Evolutionary conservation across 2,797 vertebrate genomes (phyloP).

Genomic region (Sparidentex hasta): DNA sequence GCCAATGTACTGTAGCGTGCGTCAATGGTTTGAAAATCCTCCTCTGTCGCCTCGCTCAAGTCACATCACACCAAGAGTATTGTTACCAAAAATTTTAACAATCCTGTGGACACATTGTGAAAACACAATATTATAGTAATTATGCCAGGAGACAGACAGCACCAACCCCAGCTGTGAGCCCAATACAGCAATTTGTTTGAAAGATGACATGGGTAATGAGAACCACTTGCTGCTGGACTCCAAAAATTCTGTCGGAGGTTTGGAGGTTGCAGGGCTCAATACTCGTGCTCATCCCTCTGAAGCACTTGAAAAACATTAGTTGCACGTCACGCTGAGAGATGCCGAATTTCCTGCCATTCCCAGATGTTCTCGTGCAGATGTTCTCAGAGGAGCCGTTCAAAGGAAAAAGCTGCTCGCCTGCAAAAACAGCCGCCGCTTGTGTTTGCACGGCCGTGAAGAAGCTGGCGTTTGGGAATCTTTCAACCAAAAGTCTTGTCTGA

Average conservation of each 20-base stretch:
- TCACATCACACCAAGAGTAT: conserved; percentile 36
- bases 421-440: conserved; percentile 42
- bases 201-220: conserved; percentile 93
- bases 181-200: conserved; percentile 89
- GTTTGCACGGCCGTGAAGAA: conserved; percentile 41
- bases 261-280: conserved; percentile 74
- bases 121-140: conserved; percentile 70
- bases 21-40: conserved; percentile 56
- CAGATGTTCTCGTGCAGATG: conserved; percentile 94
- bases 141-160: conserved; percentile 64
- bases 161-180: conserved; percentile 86
- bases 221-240: conserved; percentile 92
- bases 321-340: conserved; percentile 86
- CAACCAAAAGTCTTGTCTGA: conserved; percentile 1
- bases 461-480: conserved; percentile 28
- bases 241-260: conserved; percentile 79
- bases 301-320: conserved; percentile 84
- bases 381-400: conserved; percentile 80
- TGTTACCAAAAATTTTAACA: conserved; percentile 56
- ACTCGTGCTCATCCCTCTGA: conserved; percentile 79
- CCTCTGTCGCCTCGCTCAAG: conserved; percentile 29
- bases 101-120: conserved; percentile 55
- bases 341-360: conserved; percentile 89
- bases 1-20: conserved; percentile 33
- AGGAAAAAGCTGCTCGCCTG: conserved; percentile 73